phyloP scores from a whole-genome alignment of 2,113 vertebrate genomes.

The Salvator merianae region DNA sequence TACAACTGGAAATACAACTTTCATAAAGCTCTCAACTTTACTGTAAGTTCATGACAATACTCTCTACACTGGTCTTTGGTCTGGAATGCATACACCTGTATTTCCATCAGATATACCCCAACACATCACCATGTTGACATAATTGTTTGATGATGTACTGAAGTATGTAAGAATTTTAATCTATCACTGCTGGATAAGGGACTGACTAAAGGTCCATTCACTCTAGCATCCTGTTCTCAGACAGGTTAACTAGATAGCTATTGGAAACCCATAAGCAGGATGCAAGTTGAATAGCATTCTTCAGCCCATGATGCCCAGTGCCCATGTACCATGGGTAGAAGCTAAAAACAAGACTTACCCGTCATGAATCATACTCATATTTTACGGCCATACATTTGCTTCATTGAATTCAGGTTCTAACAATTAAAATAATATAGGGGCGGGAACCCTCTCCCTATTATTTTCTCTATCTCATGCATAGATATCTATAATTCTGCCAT shows the following conservation, averaged over 20 bases:
- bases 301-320: not conserved
- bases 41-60: not conserved
- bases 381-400: too few species aligned
- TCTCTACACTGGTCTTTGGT: not conserved
- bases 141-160: not conserved
- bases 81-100: not conserved
- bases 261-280: not conserved
- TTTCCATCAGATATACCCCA: not conserved
- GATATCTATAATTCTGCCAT: not conserved
- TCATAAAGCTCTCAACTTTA: not conserved
- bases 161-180: not conserved
- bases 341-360: not conserved
- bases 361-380: too few species aligned
- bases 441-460: not conserved
- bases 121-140: not conserved
- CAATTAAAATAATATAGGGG: not conserved
- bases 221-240: not conserved
- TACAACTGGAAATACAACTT: not conserved
- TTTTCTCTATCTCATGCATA: not conserved
- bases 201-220: not conserved
- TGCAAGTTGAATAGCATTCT: not conserved
- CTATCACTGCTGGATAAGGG: not conserved
- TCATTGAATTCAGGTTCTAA: too few species aligned
- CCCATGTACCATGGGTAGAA: too few species aligned
- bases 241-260: not conserved